Percentiles rank a stretch among this genome's conserved stretches.
Conservation (phyloP, 1,140 invertebrate genomes). For the Liolophura sinensis region DNA sequence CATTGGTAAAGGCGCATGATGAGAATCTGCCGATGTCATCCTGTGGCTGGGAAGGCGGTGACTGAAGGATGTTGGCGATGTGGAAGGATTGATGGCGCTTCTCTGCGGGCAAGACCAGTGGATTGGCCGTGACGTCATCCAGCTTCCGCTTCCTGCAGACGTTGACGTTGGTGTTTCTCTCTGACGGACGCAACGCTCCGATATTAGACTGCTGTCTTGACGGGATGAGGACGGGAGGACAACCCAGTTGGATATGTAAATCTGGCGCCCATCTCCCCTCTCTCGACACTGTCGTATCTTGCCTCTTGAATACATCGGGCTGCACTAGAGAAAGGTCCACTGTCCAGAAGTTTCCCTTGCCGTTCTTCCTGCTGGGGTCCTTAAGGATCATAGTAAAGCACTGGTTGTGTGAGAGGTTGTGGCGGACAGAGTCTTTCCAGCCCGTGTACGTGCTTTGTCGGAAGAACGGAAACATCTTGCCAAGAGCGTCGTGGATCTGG, state of each 20-base stretch:
- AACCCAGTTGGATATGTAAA: slow-evolving; percentile 22
- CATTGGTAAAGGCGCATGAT: no score
- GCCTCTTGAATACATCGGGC: slow-evolving; percentile 18
- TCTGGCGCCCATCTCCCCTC: slow-evolving; percentile 11
- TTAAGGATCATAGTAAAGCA: slow-evolving; percentile 28
- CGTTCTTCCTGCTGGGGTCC: no score
- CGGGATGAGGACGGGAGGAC: slow-evolving; percentile 15
- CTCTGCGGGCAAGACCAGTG: no score
- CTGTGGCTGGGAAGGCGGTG: no score
- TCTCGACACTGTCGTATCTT: slow-evolving; percentile 19
- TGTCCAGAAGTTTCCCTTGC: slow-evolving; percentile 14
- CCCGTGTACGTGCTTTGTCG: slow-evolving; percentile 20
- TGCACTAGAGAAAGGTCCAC: slow-evolving; percentile 22
- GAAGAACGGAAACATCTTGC: slow-evolving; percentile 29
- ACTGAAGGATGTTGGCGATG: no score
- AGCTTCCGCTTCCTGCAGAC: no score
- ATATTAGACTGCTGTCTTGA: no score
- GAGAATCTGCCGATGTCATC: no score
- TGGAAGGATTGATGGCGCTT: no score
- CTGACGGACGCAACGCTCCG: no score
- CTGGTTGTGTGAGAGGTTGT: slow-evolving; percentile 40
- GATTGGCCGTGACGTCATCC: no score
- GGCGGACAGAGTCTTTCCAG: slow-evolving; percentile 35
- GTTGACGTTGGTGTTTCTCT: no score
- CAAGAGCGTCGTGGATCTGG: slow-evolving; percentile 88